These are phyloP conservation scores for Sorex araneus DNA, from an alignment of 2,113 vertebrate genomes.

Conservation along the genomic window DNA sequence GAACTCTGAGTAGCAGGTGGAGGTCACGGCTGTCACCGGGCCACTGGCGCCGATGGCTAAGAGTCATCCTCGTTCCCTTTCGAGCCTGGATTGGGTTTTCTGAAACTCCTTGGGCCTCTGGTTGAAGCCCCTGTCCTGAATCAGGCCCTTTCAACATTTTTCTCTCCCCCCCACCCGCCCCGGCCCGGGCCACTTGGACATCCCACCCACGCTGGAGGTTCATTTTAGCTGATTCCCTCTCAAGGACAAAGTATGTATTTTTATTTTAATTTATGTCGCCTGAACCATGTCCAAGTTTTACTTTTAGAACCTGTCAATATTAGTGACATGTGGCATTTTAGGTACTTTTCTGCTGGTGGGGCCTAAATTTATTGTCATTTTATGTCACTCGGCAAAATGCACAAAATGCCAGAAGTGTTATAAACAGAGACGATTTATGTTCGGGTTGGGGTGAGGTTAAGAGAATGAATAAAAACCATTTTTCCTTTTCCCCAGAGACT, in stretches of 20 bases:
- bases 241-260: conserved; percentile 84
- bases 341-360: conserved; percentile 83
- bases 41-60: neutral
- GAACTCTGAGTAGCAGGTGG: too few relatives aligned
- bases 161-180: neutral
- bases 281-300: conserved; percentile 87
- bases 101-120: fast-evolving
- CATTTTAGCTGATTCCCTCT: conserved; percentile 81
- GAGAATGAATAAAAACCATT: conserved; percentile 74
- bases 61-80: neutral
- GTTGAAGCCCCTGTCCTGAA: neutral
- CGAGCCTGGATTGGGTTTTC: neutral
- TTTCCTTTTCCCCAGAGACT: conserved; percentile 62
- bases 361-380: conserved; percentile 85
- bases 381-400: conserved; percentile 82
- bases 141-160: neutral
- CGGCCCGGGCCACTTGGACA: too few relatives aligned
- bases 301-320: conserved; percentile 87
- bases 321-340: conserved; percentile 86
- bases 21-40: neutral
- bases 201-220: conserved; percentile 46
- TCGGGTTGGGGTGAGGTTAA: conserved; percentile 72
- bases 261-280: conserved; percentile 86
- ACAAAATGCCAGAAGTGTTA: conserved; percentile 82
- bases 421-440: conserved; percentile 86